Conservation (phyloP, 2,113 vertebrate genomes). For the Pseudonaja textilis region DNA sequence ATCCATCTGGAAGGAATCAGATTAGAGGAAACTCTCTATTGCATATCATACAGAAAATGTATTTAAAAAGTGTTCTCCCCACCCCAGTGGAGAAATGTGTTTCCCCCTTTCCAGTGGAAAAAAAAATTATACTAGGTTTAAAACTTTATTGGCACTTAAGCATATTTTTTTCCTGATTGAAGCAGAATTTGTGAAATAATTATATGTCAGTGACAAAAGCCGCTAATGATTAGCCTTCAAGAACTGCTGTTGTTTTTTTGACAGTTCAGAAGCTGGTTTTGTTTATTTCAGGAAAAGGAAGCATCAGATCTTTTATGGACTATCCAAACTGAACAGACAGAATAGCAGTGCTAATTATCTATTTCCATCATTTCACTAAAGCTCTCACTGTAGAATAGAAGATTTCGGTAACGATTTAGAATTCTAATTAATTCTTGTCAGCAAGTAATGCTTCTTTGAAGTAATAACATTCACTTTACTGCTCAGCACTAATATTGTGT, state of each 20-base stretch:
- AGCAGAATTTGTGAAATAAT: slow-evolving; percentile 68
- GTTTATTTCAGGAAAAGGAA: slow-evolving; percentile 62
- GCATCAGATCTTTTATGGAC: slow-evolving; percentile 47
- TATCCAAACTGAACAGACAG: slow-evolving; percentile 39
- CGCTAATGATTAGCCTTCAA: slow-evolving; percentile 66
- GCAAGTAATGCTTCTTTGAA: slow-evolving; percentile 39
- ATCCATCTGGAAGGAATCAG: not conserved
- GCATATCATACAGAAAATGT: not conserved
- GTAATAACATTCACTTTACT: slow-evolving; percentile 23
- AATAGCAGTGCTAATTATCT: slow-evolving; percentile 41
- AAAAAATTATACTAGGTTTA: slow-evolving; percentile 57
- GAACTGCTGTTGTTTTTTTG: slow-evolving; percentile 57
- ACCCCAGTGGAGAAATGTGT: not conserved
- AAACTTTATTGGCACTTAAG: slow-evolving; percentile 67
- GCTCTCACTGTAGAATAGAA: slow-evolving; percentile 29
- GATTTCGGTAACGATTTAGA: slow-evolving; percentile 41
- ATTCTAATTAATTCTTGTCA: slow-evolving; percentile 48
- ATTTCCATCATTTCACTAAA: slow-evolving; percentile 41
- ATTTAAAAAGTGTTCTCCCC: not conserved
- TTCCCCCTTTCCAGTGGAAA: slow-evolving; percentile 14
- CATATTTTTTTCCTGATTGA: slow-evolving; percentile 66
- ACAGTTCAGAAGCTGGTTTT: slow-evolving; percentile 59
- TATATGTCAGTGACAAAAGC: slow-evolving; percentile 57
- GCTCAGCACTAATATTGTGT: slow-evolving; percentile 2
- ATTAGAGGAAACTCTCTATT: not conserved